Base-by-base conservation (phyloP, 1,140 invertebrate species). In the Plodia interpunctella region DNA sequence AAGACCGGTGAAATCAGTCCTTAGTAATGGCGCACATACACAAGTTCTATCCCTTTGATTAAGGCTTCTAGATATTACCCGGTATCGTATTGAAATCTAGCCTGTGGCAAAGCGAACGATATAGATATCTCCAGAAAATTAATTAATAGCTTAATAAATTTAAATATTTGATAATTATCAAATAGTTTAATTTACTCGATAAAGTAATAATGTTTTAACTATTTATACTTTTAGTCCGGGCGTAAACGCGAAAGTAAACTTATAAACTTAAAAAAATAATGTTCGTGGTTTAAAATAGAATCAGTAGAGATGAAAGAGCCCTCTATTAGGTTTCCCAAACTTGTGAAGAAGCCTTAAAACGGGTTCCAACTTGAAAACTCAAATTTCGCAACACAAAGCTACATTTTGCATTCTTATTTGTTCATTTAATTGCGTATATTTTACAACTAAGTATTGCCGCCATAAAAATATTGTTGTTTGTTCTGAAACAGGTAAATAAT, bases 341-440 rank as follows among this genome's bases (percentile, higher is more conserved):
- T 82, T 84, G 18, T 59, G 38, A 21, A n/a, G 80, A 80, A 83
- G 70, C 78, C 76, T 76, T 76, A 82, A 65, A 82, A 74, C 66
- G 66, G 74, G 73, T 71, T 74, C 68, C 54, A 74, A 76, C 70
- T 61, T 78, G 53, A 63, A 64, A 68, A 58, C 65, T 54, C 44
- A 65, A 63, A 32, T 68, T 68, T 70, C 53, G 59, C 58, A 59
- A 63, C 63, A 67, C 65, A 70, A 67, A 70, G 67, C 62, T 55
- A 35, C 54, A 58, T 65, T 55, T 54, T 63, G 59, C 70, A 62
- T 70, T 66, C 60, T 59, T 69, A 72, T 72, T 72, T 65, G 62
- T 63, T 61, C 13, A 2, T 44, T 44, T 4, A 44, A 10, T 32
- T 32, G 10, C 30, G 30, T 32, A 32, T 44, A 13, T 44, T 44